These are phyloP conservation scores for Euzetes globulus DNA, from an alignment of 2,888 invertebrate species.

Conservation along the genomic window DNA sequence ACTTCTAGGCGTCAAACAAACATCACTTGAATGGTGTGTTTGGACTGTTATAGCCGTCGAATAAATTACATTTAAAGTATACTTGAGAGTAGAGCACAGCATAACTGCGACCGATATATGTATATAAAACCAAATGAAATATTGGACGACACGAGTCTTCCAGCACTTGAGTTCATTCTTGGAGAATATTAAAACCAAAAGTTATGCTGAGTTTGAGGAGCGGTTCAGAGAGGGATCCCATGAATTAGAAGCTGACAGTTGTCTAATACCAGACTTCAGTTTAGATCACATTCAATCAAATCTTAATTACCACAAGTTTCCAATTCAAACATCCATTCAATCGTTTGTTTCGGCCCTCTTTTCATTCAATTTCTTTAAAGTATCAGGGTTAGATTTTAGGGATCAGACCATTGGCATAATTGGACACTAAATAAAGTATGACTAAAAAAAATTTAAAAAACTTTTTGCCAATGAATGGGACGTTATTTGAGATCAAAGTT, in stretches of 20 bases:
- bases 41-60: slow-evolving; percentile 12
- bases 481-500: too few species aligned
- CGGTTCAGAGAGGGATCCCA: background rate
- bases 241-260: slow-evolving; percentile 4
- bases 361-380: too few species aligned
- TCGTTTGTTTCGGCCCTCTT: background rate
- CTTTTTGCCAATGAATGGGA: too few species aligned
- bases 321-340: background rate
- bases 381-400: too few species aligned
- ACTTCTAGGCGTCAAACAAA: slow-evolving; percentile 23
- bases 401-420: too few species aligned
- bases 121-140: background rate
- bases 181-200: slow-evolving; percentile 1
- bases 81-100: background rate
- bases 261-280: background rate
- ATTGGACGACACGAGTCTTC: slow-evolving; percentile 1
- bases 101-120: background rate
- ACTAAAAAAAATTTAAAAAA: too few species aligned
- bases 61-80: slow-evolving; percentile 20
- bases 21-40: slow-evolving; percentile 15
- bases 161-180: background rate
- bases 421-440: too few species aligned
- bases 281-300: background rate
- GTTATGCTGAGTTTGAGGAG: background rate
- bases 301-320: background rate